Evolutionary conservation across 2,797 vertebrate species (phyloP).

Genomic region (Micromesistius poutassou): DNA sequence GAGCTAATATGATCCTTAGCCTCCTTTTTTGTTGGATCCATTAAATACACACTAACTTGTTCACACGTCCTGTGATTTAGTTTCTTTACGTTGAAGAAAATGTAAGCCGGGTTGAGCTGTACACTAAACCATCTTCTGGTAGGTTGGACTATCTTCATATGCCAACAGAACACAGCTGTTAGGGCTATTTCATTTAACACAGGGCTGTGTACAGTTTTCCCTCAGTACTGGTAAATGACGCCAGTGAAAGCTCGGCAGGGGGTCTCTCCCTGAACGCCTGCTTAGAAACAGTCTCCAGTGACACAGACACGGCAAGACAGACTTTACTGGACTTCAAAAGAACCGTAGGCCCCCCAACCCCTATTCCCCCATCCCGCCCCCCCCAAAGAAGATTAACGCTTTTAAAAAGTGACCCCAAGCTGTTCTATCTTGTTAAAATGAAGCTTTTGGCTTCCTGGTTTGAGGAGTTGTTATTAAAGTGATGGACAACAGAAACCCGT

Average conservation of each 20-base stretch:
- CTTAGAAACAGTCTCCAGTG: slow-evolving; percentile 51
- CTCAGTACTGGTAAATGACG: slow-evolving; percentile 11
- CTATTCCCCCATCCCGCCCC: too few relatives aligned
- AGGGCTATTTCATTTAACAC: background rate
- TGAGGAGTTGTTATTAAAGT: slow-evolving; percentile 34
- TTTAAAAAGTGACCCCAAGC: slow-evolving; percentile 59
- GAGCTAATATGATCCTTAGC: slow-evolving; percentile 23
- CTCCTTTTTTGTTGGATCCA: background rate
- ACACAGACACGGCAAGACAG: slow-evolving; percentile 63
- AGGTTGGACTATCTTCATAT: too few relatives aligned
- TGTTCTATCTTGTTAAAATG: slow-evolving; percentile 26
- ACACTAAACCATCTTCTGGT: background rate
- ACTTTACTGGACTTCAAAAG: slow-evolving; percentile 71
- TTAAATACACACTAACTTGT: background rate
- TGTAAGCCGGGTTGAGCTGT: background rate
- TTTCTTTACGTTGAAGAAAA: background rate
- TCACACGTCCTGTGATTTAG: background rate
- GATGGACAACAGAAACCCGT: background rate
- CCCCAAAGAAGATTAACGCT: slow-evolving; percentile 60
- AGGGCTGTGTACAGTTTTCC: slow-evolving; percentile 14
- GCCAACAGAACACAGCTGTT: background rate
- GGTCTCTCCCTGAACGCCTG: slow-evolving; percentile 25
- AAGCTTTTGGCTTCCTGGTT: background rate
- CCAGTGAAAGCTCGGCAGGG: slow-evolving; percentile 13
- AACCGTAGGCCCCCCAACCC: slow-evolving; percentile 27